These are phyloP conservation scores for Dryoscopus gambensis DNA, from an alignment of 2,113 vertebrate genomes.

Conservation along the genomic window DNA sequence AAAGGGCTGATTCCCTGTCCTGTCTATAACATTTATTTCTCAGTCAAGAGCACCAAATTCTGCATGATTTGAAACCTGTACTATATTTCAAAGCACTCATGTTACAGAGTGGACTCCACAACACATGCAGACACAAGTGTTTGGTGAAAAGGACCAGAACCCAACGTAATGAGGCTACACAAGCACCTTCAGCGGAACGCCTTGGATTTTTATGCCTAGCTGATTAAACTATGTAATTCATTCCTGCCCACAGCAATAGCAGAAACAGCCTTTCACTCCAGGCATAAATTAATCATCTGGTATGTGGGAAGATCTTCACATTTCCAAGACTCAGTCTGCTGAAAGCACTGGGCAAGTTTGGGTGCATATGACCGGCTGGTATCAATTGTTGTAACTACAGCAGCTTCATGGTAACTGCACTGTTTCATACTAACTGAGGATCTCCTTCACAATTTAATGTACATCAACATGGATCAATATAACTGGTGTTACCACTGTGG, in stretches of 20 bases:
- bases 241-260: neutral
- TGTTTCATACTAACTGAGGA: neutral
- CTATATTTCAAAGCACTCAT: neutral
- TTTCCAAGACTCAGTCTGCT: neutral
- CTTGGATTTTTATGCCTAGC: neutral
- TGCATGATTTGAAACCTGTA: neutral
- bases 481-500: no score
- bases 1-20: neutral
- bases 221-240: neutral
- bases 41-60: neutral
- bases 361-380: neutral
- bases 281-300: neutral
- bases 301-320: neutral
- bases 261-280: neutral
- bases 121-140: neutral
- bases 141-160: no score
- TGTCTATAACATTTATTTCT: neutral
- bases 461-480: rapidly evolving
- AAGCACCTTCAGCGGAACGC: neutral
- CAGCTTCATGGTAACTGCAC: neutral
- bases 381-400: neutral
- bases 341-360: neutral
- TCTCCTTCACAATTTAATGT: neutral
- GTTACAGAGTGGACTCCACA: neutral
- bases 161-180: neutral